Evolutionary conservation across 2,797 vertebrate species (phyloP).

Genomic region (Sternarchorhynchus goeldii): DNA sequence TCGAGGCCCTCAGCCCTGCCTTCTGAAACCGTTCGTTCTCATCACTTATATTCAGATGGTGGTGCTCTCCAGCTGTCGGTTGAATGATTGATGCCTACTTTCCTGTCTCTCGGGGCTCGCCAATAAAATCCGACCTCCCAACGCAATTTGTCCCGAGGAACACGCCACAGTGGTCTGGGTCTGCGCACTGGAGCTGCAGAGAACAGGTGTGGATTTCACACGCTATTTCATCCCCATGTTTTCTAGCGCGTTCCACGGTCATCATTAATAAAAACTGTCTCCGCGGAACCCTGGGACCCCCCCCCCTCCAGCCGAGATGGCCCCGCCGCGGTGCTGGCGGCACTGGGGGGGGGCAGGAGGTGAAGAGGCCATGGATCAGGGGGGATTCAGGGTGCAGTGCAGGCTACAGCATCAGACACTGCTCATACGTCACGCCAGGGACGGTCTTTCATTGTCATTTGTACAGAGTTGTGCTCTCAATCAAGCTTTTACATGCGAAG

Average conservation of each 20-base stretch:
- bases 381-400: conserved; percentile 39
- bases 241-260: conserved; percentile 49
- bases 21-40: conserved; percentile 53
- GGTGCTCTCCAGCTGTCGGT: conserved; percentile 57
- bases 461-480: conserved; percentile 9
- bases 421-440: conserved; percentile 16
- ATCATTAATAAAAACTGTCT: conserved; percentile 68
- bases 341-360: conserved; percentile 47
- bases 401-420: conserved; percentile 48
- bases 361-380: conserved; percentile 58
- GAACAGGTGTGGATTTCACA: conserved; percentile 59
- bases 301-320: conserved; percentile 27
- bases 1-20: conserved; percentile 56
- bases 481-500: conserved; percentile 13
- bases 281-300: conserved; percentile 53
- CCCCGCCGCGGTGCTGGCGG: conserved; percentile 51
- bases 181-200: conserved; percentile 4
- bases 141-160: conserved; percentile 48
- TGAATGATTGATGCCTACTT: conserved; percentile 69
- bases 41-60: conserved; percentile 69
- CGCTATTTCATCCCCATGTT: conserved; percentile 46
- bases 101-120: conserved; percentile 33
- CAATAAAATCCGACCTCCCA: conserved; percentile 57
- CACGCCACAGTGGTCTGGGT: background rate
- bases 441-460: conserved; percentile 13